phyloP scores from a whole-genome alignment of 2,797 vertebrate genomes.

The Pipistrellus pipistrellus region DNA sequence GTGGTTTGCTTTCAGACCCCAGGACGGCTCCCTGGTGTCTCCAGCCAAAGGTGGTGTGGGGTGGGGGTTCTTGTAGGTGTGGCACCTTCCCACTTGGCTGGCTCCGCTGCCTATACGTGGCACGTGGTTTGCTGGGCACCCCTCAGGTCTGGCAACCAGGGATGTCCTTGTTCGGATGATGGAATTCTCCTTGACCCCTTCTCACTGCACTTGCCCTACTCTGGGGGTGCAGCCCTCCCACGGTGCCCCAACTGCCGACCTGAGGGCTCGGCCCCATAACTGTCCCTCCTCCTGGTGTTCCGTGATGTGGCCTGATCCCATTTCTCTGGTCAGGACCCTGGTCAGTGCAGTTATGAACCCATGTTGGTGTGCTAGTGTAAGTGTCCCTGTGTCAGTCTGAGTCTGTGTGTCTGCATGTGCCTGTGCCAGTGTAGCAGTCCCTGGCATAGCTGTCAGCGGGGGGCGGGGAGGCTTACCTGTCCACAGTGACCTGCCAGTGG shows the following conservation, averaged over 20 bases:
- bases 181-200: neutral
- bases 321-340: neutral
- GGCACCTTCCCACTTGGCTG: too few relatives aligned
- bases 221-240: too few relatives aligned
- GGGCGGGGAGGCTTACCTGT: slow-evolving; percentile 85
- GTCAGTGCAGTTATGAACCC: neutral
- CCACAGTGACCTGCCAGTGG: slow-evolving; percentile 87
- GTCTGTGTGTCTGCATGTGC: neutral
- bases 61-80: too few relatives aligned
- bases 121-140: too few relatives aligned
- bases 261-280: neutral
- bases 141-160: neutral
- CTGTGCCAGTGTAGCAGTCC: too few relatives aligned
- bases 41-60: too few relatives aligned
- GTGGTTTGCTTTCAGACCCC: too few relatives aligned
- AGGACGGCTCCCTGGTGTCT: too few relatives aligned
- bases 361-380: too few relatives aligned
- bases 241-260: neutral
- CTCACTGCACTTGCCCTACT: too few relatives aligned
- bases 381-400: neutral
- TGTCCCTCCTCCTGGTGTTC: too few relatives aligned
- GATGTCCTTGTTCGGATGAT: neutral
- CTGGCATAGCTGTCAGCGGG: neutral
- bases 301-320: neutral
- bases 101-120: neutral